These are phyloP conservation scores for Drosophila equinoxialis DNA, from an alignment of 1,140 invertebrate genomes.

Conservation along the genomic window DNA sequence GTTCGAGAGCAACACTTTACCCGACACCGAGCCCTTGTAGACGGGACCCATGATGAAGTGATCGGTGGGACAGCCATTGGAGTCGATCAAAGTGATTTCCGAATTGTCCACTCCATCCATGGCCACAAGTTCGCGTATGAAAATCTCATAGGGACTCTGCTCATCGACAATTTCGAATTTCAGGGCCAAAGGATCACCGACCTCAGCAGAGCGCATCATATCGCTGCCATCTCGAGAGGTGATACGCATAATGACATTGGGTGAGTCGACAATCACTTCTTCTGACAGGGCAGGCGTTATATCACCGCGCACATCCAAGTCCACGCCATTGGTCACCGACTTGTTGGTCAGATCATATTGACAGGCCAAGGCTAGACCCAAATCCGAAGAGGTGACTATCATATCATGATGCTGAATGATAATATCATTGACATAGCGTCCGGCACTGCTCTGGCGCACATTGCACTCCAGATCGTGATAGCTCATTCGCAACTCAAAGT, in stretches of 20 bases:
- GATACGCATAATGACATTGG: constrained; percentile 98
- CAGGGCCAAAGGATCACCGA: constrained; percentile 94
- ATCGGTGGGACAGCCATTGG: constrained; percentile 95
- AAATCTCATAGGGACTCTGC: constrained; percentile 96
- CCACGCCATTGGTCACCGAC: constrained; percentile 95
- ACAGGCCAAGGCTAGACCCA: constrained; percentile 95
- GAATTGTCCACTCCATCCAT: constrained; percentile 96
- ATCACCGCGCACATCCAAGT: constrained; percentile 93
- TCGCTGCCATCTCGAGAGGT: constrained; percentile 90
- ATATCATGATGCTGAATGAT: constrained; percentile 97
- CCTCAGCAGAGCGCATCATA: constrained; percentile 90
- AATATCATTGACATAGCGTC: constrained; percentile 93
- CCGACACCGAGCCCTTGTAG: constrained; percentile 89
- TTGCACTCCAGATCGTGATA: constrained; percentile 96
- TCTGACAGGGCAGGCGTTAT: constrained; percentile 90
- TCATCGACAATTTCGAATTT: constrained; percentile 96
- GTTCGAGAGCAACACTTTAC: constrained; percentile 93
- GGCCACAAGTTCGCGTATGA: constrained; percentile 95
- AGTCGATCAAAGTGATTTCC: constrained; percentile 95
- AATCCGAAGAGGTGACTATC: constrained; percentile 96
- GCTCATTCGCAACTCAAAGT: constrained; percentile 95
- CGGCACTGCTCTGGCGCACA: constrained; percentile 92
- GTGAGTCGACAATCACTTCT: constrained; percentile 94
- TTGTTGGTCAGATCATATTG: constrained; percentile 97
- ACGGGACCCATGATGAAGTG: constrained; percentile 96